A percentile compares a stretch with the other conserved stretches of the same genome.
Conservation (phyloP, 2,113 vertebrate species). For the Serinus canaria region DNA sequence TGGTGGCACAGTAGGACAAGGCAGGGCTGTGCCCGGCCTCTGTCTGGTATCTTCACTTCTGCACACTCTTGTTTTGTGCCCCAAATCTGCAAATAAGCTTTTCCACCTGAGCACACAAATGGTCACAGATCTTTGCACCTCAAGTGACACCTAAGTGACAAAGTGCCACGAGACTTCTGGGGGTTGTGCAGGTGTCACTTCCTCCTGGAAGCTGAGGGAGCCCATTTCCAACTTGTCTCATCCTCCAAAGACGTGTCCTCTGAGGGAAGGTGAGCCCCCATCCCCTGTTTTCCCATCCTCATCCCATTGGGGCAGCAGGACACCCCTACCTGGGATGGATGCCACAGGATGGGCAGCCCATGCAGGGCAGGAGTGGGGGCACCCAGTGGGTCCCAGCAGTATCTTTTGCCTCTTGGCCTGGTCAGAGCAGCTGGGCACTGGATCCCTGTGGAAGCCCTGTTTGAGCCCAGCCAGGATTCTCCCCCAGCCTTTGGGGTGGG, state of each 20-base stretch:
- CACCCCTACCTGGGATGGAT: neutral
- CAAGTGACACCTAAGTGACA: neutral
- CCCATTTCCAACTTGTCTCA: neutral
- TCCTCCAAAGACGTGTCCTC: rapidly evolving
- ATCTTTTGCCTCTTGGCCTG: neutral
- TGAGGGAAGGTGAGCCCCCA: neutral
- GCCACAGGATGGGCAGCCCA: neutral
- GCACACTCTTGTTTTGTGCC: rapidly evolving
- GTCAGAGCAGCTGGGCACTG: neutral
- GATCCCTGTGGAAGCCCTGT: neutral
- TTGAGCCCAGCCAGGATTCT: neutral
- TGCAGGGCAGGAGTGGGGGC: neutral
- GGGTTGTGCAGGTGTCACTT: neutral
- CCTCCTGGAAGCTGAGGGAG: neutral
- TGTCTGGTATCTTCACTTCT: neutral
- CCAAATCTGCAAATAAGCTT: neutral
- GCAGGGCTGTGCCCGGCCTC: neutral
- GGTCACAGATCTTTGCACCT: neutral
- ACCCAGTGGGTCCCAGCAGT: neutral
- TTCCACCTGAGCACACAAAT: rapidly evolving
- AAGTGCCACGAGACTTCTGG: neutral
- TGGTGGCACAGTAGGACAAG: neutral
- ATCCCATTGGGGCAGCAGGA: neutral
- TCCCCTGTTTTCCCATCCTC: neutral
- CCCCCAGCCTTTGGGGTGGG: neutral